These are phyloP conservation scores for Papilio polytes DNA, from an alignment of 1,140 invertebrate species.

Conservation along the genomic window DNA sequence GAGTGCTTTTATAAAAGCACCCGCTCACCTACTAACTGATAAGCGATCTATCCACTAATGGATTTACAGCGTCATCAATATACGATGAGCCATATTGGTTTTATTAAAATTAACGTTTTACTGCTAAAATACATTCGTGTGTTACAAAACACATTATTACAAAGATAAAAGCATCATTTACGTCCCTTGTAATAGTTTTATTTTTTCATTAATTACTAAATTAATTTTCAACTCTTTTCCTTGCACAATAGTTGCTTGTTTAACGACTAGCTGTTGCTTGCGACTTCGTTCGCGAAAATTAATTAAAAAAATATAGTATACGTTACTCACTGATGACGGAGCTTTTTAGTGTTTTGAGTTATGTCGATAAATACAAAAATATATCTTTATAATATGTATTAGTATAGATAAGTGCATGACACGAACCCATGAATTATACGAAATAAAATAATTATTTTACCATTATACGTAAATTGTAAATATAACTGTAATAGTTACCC, in stretches of 20 bases:
- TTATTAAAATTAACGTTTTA: constrained; percentile 14
- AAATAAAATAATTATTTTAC: background rate
- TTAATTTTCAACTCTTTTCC: background rate
- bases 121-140: background rate
- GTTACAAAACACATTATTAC: no score
- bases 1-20: background rate
- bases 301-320: no score
- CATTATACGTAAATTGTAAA: background rate
- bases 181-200: no score
- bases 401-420: no score
- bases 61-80: constrained; percentile 26
- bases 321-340: no score
- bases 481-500: background rate
- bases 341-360: no score
- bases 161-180: no score
- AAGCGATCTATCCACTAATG: constrained; percentile 18
- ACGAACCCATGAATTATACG: background rate
- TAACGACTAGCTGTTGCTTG: no score
- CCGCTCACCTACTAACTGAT: background rate
- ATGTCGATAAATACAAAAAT: no score
- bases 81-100: background rate
- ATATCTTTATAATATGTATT: background rate
- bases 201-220: background rate
- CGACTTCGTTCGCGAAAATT: no score
- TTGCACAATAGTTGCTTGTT: no score